Percentiles rank a stretch among this genome's conserved stretches.
These are phyloP conservation scores for Dolichopus griseipennis DNA, from an alignment of 2,888 invertebrate species.

Conservation along the genomic window DNA sequence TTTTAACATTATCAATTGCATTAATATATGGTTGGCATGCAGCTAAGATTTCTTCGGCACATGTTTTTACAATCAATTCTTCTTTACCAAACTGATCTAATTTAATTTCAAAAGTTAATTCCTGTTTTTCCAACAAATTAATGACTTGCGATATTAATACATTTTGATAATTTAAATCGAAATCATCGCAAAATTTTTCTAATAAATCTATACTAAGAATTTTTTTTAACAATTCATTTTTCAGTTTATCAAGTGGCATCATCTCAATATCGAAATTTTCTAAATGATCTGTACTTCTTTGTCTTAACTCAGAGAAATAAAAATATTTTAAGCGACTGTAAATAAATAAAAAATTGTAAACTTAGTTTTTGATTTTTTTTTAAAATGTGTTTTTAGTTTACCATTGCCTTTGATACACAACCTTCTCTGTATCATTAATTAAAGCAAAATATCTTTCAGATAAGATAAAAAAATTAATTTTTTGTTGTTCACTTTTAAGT, in stretches of 20 bases:
- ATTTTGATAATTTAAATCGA: conserved; percentile 39
- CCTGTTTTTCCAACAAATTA: conserved; percentile 25
- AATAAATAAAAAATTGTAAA: conserved; percentile 6
- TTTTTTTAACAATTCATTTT: conserved; percentile 37
- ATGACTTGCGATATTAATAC: conserved; percentile 36
- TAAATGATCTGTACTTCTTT: conserved; percentile 36
- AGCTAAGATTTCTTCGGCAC: conserved; percentile 31
- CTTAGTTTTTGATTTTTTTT: background rate
- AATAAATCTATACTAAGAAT: conserved; percentile 36
- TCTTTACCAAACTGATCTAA: conserved; percentile 38
- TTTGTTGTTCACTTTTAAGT: conserved; percentile 36
- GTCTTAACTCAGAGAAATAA: conserved; percentile 41
- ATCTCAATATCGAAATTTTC: conserved; percentile 36
- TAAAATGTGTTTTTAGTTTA: conserved; percentile 16
- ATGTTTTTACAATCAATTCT: conserved; percentile 34
- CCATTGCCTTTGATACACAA: conserved; percentile 30
- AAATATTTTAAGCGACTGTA: conserved; percentile 38
- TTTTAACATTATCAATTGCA: conserved; percentile 36
- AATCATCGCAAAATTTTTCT: conserved; percentile 38
- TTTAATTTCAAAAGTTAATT: conserved; percentile 36
- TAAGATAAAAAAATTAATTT: conserved; percentile 36
- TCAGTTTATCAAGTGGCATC: conserved; percentile 35
- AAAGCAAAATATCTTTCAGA: conserved; percentile 37
- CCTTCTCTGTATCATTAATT: conserved; percentile 29
- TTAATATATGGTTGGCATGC: conserved; percentile 39